Percentiles rank a stretch among this genome's conserved stretches.
These are phyloP conservation scores for Drosophila mulleri DNA, from an alignment of 2,888 invertebrate species.

Conservation along the genomic window DNA sequence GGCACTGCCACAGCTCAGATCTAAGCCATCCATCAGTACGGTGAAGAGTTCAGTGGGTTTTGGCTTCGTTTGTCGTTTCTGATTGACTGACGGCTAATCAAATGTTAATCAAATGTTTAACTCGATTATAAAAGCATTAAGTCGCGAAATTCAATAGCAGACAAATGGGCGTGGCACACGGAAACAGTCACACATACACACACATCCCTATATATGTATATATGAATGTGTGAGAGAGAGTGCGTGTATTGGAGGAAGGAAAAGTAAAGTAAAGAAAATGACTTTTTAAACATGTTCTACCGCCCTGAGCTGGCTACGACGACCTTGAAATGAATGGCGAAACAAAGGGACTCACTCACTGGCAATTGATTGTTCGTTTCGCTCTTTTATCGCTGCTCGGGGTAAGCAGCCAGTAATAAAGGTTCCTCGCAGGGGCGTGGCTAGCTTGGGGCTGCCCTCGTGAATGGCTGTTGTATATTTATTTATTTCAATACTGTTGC, in stretches of 20 bases:
- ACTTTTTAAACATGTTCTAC: slow-evolving; percentile 47
- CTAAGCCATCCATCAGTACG: slow-evolving; percentile 51
- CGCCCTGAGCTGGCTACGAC: slow-evolving; percentile 1
- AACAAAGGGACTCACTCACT: slow-evolving; percentile 19
- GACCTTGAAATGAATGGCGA: slow-evolving; percentile 44
- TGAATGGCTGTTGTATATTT: slow-evolving; percentile 46
- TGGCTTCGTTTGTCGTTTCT: slow-evolving; percentile 18
- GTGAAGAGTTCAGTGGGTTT: slow-evolving; percentile 8
- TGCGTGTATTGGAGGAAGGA: neutral
- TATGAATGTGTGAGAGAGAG: neutral
- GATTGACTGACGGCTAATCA: slow-evolving; percentile 59
- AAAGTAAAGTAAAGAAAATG: slow-evolving; percentile 24
- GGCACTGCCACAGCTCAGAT: slow-evolving; percentile 36
- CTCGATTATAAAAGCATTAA: slow-evolving; percentile 79
- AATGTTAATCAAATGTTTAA: slow-evolving; percentile 62
- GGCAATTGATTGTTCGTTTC: slow-evolving; percentile 40
- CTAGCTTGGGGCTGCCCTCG: slow-evolving; percentile 19
- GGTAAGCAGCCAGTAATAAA: slow-evolving; percentile 18
- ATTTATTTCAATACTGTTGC: slow-evolving; percentile 64
- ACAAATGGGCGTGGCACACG: slow-evolving; percentile 25
- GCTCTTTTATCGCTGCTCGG: slow-evolving; percentile 23
- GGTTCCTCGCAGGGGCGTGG: slow-evolving; percentile 38
- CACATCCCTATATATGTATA: neutral
- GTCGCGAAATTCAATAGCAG: slow-evolving; percentile 45
- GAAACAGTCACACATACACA: neutral